These are phyloP conservation scores for Clusia tigrina DNA, from an alignment of 2,888 invertebrate species.

Conservation along the genomic window DNA sequence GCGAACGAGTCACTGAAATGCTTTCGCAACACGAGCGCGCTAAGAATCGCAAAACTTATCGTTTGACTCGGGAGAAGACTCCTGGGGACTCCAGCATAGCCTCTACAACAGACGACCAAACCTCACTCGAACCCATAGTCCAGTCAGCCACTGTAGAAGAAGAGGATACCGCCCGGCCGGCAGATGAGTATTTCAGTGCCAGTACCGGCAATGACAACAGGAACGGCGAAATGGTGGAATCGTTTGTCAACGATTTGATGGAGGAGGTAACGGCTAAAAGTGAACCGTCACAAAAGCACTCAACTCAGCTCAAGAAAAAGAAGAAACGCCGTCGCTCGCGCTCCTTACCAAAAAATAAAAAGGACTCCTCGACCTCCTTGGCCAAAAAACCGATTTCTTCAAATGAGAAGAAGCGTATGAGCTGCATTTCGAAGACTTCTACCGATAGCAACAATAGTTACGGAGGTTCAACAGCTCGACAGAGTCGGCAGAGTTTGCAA, in stretches of 20 bases:
- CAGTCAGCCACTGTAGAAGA: constrained; percentile 29
- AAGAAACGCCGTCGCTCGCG: constrained; percentile 38
- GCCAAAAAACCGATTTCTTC: constrained; percentile 47
- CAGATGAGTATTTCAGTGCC: constrained; percentile 72
- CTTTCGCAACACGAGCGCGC: constrained; percentile 61
- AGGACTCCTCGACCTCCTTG: constrained; percentile 37
- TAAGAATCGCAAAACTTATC: constrained; percentile 63
- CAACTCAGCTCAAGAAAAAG: constrained; percentile 26
- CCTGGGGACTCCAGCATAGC: constrained; percentile 48
- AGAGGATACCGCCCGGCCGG: constrained; percentile 68
- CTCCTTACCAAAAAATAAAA: constrained; percentile 37
- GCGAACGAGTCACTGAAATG: constrained; percentile 60
- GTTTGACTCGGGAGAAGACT: constrained; percentile 56
- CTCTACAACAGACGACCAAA: constrained; percentile 43
- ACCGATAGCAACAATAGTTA: constrained; percentile 62
- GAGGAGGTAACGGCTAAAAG: constrained; percentile 65
- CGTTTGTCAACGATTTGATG: constrained; percentile 69
- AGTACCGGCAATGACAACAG: constrained; percentile 31
- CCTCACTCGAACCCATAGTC: constrained; percentile 38
- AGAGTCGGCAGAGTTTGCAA: constrained; percentile 20
- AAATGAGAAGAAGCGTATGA: constrained; percentile 59
- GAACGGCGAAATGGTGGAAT: constrained; percentile 66
- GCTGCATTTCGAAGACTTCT: constrained; percentile 63
- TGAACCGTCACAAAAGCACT: constrained; percentile 35
- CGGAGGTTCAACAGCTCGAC: constrained; percentile 24